phyloP scores from a whole-genome alignment of 1,140 invertebrate species.

The Campodea augens region DNA sequence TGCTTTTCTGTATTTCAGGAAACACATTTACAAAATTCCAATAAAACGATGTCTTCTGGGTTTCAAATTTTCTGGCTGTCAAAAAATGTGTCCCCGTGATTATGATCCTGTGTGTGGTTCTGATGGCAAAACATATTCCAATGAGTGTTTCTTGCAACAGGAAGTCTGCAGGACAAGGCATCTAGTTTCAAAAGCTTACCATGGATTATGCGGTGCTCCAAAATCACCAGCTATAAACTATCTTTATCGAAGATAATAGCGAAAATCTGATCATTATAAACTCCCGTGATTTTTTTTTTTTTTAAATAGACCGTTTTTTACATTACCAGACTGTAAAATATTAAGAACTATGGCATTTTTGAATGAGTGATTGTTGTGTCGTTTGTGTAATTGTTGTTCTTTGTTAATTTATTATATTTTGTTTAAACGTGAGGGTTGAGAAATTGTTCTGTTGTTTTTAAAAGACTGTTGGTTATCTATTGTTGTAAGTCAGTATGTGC shows the following conservation, averaged over 20 bases:
- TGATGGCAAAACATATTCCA: constrained; percentile 74
- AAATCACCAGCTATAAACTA: constrained; percentile 46
- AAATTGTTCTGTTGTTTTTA: no score
- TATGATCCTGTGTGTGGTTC: constrained; percentile 79
- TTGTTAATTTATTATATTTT: no score
- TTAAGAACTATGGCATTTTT: no score
- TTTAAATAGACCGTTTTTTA: no score
- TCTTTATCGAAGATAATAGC: constrained; percentile 27
- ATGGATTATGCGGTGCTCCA: constrained; percentile 47
- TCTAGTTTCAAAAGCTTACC: constrained; percentile 37
- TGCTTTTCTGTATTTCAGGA: constrained; percentile 39
- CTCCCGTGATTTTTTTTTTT: no score
- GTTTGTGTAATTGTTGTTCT: no score
- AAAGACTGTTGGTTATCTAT: no score
- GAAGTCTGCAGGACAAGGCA: constrained; percentile 66
- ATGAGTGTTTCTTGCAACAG: constrained; percentile 77
- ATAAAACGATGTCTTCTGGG: constrained; percentile 60
- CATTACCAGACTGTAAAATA: no score
- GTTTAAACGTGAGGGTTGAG: no score
- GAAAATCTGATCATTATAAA: no score
- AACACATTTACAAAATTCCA: constrained; percentile 71
- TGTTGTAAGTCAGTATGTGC: no score
- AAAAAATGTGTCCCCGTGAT: constrained; percentile 59
- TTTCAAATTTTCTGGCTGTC: constrained; percentile 66
- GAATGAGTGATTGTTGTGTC: no score